Base-by-base conservation (phyloP, 92 coral and sea anemone genomes). In the Bergia sp. region DNA sequence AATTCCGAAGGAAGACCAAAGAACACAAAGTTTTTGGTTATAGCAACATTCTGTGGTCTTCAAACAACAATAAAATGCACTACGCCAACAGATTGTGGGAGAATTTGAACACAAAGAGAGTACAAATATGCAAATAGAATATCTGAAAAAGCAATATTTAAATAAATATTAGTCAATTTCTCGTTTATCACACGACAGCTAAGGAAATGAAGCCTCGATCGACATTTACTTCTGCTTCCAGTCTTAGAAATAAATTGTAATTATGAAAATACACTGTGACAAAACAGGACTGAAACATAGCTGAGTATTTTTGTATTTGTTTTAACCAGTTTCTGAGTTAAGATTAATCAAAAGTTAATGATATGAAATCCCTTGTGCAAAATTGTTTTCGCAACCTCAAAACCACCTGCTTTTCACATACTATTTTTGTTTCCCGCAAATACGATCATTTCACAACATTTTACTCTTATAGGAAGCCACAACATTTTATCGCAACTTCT, bases 331-430 rank as follows among this genome's bases (percentile, higher is more conserved):
- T 41, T 16, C 37, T 15, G 44, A 64, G 61, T 43, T 83, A 37
- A 13, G 50, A 13, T 13, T 80, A 84, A 82, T 15, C 47, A 45
- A 72, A 66, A 66, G 76, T 42, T 65, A 82, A 47, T 73, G 12
- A 36, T 15, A 37, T 36, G 73, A 29, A 69, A 45, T 67, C 77
- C 79, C 29, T 45, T 65, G 57, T 40, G 15, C 74, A 20, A 39
- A 66, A 65, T 37, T 67, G 57, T 21, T 69, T 15, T 83, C 37
- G 20, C 29, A 23, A 6, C 49, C 41, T 37, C 69, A 7, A 69
- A 41, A 45, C 79, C 87, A 84, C 87, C 87, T 84, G 87, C 87
- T 37, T 69, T 69, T 44, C 79, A 45, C 45, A 84, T 47, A 72
- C 53, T 41, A 65, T 16, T 37, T 71, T 37, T 16, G 61, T 47